Evolutionary conservation across 2,797 vertebrate species (phyloP).

Genomic region (Cyclura pinguis): DNA sequence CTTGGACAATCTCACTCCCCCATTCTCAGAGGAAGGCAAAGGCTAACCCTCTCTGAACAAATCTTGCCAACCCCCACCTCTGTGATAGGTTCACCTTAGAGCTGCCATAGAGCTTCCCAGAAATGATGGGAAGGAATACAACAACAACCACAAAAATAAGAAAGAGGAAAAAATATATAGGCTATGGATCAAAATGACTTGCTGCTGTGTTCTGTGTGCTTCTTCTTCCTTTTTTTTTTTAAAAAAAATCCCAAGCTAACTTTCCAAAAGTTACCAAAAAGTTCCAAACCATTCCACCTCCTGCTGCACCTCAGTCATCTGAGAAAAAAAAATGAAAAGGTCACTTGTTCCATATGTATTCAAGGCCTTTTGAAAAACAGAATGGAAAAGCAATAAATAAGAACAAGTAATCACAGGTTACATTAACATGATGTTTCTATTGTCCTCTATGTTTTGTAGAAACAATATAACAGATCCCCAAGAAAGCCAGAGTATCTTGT

Average conservation of each 20-base stretch:
- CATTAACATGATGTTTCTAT: constrained; percentile 1
- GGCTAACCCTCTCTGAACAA: no score
- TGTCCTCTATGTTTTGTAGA: constrained; percentile 31
- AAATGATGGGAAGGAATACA: constrained; percentile 28
- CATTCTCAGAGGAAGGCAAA: no score
- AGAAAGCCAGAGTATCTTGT: constrained; percentile 16
- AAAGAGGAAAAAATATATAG: constrained; percentile 41
- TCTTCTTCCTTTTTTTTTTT: background rate
- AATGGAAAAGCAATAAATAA: constrained; percentile 17
- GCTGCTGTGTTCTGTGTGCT: constrained; percentile 26
- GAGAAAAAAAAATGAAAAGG: constrained; percentile 11
- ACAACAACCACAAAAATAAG: constrained; percentile 25
- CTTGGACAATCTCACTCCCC: no score
- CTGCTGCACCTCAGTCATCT: background rate
- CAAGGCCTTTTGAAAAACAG: constrained; percentile 21
- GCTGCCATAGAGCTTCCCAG: no score
- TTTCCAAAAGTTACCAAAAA: background rate
- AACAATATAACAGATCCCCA: constrained; percentile 1
- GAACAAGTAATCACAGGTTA: constrained; percentile 36
- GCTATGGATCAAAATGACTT: constrained; percentile 19
- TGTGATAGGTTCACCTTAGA: no score
- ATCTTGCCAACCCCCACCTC: no score
- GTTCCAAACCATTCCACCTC: background rate
- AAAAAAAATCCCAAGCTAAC: constrained; percentile 27
- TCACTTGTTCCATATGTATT: background rate